Evolutionary conservation across 2,113 vertebrate genomes (phyloP).

Genomic region (Macrotus californicus): DNA sequence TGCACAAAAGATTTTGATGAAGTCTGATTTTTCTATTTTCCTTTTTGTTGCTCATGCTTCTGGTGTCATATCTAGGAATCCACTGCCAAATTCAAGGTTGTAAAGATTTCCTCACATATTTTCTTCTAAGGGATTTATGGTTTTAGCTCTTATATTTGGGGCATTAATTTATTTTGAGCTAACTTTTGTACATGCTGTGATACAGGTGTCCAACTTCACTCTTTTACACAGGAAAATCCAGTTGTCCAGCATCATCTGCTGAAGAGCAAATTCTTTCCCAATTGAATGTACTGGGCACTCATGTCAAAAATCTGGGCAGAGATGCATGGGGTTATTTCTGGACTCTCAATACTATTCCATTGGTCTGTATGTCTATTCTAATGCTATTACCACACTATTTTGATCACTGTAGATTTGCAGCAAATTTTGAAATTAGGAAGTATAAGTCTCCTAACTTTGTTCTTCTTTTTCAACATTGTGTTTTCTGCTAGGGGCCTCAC

Average conservation of each 20-base stretch:
- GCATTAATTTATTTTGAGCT: background rate
- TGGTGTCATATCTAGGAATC: background rate
- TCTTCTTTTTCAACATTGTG: background rate
- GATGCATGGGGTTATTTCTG: background rate
- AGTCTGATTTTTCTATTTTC: background rate
- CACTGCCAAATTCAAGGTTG: background rate
- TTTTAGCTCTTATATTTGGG: background rate
- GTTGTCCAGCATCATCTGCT: background rate
- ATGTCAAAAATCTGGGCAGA: background rate
- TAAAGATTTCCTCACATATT: background rate
- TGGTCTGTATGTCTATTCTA: background rate
- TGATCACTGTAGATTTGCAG: background rate
- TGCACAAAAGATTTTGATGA: background rate
- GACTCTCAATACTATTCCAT: background rate
- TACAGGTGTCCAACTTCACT: background rate
- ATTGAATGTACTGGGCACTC: background rate
- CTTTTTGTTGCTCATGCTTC: background rate
- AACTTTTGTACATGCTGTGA: background rate
- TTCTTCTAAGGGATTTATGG: background rate
- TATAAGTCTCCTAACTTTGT: background rate
- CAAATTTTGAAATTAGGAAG: background rate
- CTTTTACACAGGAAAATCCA: background rate
- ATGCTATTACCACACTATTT: background rate
- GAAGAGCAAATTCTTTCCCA: background rate
- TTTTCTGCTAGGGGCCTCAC: background rate